A percentile compares a stretch with the other conserved stretches of the same genome.
Evolutionary conservation across 2,113 vertebrate species (phyloP).

Genomic region (Gobius niger): DNA sequence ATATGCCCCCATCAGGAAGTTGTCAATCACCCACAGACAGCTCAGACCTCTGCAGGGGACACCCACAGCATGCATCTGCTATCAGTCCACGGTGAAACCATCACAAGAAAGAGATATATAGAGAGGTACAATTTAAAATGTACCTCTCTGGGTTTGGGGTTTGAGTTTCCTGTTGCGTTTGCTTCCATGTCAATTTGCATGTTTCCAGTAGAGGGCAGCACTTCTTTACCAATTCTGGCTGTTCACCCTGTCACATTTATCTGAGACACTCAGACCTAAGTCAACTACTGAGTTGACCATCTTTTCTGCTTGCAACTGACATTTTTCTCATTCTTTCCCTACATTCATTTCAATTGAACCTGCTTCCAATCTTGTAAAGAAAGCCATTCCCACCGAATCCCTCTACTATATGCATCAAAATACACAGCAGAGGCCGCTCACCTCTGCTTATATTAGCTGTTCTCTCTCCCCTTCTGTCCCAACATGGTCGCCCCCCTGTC

Average conservation of each 20-base stretch:
- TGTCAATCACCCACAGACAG: constrained; percentile 45
- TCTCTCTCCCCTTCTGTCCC: constrained; percentile 16
- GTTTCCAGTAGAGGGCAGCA: constrained; percentile 73
- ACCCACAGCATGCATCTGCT: background rate
- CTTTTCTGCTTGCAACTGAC: background rate
- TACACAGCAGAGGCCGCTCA: constrained; percentile 46
- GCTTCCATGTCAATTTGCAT: constrained; percentile 6
- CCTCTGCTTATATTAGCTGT: constrained; percentile 29
- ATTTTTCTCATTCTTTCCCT: constrained; percentile 1
- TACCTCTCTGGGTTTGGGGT: too few relatives aligned
- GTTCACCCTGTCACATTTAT: background rate
- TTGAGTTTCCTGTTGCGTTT: background rate
- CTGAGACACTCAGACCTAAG: too few relatives aligned
- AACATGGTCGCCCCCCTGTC: constrained; percentile 14
- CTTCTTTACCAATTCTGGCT: constrained; percentile 50
- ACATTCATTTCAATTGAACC: constrained; percentile 19
- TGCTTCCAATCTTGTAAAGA: constrained; percentile 32
- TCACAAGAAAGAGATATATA: too few relatives aligned
- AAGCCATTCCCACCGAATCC: constrained; percentile 29
- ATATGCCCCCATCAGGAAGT: constrained; percentile 10
- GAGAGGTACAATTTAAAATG: too few relatives aligned
- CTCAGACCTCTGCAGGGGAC: constrained; percentile 11
- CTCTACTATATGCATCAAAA: constrained; percentile 33
- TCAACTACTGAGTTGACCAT: background rate
- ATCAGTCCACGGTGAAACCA: too few relatives aligned